A percentile compares a stretch with the other conserved stretches of the same genome.
Evolutionary conservation across 1,140 invertebrate species (phyloP).

Genomic region (Dinothrombium tinctorium): DNA sequence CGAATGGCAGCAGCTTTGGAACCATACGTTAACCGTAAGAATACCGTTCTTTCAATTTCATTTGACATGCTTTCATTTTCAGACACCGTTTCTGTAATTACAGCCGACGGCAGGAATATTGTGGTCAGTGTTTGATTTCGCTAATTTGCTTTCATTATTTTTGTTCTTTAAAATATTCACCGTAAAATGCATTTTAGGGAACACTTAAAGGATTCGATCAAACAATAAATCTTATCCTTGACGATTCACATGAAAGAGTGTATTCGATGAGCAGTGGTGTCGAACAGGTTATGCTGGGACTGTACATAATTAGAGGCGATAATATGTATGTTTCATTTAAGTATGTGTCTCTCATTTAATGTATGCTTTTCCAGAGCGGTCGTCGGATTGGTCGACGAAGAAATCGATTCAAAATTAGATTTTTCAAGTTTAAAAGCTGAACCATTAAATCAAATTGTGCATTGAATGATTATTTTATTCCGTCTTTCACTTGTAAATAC

Average conservation of each 20-base stretch:
- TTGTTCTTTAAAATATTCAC: conserved; percentile 13
- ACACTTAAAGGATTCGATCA: conserved; percentile 84
- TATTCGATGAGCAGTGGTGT: conserved; percentile 74
- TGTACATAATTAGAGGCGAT: conserved; percentile 91
- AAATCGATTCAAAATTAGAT: conserved; percentile 58
- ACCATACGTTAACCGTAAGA: conserved; percentile 52
- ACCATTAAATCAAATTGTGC: conserved; percentile 58
- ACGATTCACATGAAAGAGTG: conserved; percentile 90
- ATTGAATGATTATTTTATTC: conserved; percentile 30
- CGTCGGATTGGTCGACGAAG: conserved; percentile 74
- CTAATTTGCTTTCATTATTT: conserved; percentile 11
- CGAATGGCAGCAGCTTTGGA: conserved; percentile 54
- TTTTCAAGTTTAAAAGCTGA: conserved; percentile 63
- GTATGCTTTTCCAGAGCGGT: conserved; percentile 43
- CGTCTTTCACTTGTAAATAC: too few species aligned
- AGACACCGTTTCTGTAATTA: conserved; percentile 81
- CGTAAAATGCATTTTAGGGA: conserved; percentile 27
- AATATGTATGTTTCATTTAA: conserved; percentile 37
- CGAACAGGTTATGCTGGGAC: conserved; percentile 80
- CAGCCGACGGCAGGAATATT: conserved; percentile 79
- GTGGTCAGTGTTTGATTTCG: conserved; percentile 38
- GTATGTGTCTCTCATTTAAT: conserved; percentile 11
- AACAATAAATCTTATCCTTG: conserved; percentile 88
- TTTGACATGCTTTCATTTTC: conserved; percentile 15
- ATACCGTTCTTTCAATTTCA: not conserved